Conservation (phyloP, 2,888 invertebrate genomes). For the Agrotis exclamationis region DNA sequence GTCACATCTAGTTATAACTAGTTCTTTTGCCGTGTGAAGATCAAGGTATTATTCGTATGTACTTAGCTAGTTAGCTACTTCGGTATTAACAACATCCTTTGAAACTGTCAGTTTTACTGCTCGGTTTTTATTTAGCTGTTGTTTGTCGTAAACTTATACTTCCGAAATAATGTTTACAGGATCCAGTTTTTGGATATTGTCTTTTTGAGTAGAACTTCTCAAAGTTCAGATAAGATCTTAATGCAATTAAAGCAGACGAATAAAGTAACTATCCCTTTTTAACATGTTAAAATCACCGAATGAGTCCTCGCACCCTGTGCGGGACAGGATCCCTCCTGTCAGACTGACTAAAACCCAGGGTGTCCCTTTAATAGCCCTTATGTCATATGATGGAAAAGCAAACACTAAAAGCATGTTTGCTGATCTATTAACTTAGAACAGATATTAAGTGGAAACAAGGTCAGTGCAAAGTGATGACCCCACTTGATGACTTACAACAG, state of each 20-base stretch:
- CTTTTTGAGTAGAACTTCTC: neutral
- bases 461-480: slow-evolving; percentile 29
- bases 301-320: too few species aligned
- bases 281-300: too few species aligned
- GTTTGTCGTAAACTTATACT: neutral
- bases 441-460: slow-evolving; percentile 24
- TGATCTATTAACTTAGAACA: slow-evolving; percentile 21
- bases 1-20: slow-evolving; percentile 47
- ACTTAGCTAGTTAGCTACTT: slow-evolving; percentile 13
- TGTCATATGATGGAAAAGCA: neutral
- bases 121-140: neutral
- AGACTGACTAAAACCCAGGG: too few species aligned
- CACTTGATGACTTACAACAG: slow-evolving; percentile 33
- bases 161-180: neutral
- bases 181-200: neutral
- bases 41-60: slow-evolving; percentile 55
- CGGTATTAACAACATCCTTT: slow-evolving; percentile 16
- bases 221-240: neutral
- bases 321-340: too few species aligned
- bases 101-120: neutral
- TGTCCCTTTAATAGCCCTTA: too few species aligned
- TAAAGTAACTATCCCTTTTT: too few species aligned
- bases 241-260: too few species aligned
- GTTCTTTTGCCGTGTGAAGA: slow-evolving; percentile 56
- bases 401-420: slow-evolving; percentile 5